Conservation (phyloP, 2,888 invertebrate species). For the Amiota minor region DNA sequence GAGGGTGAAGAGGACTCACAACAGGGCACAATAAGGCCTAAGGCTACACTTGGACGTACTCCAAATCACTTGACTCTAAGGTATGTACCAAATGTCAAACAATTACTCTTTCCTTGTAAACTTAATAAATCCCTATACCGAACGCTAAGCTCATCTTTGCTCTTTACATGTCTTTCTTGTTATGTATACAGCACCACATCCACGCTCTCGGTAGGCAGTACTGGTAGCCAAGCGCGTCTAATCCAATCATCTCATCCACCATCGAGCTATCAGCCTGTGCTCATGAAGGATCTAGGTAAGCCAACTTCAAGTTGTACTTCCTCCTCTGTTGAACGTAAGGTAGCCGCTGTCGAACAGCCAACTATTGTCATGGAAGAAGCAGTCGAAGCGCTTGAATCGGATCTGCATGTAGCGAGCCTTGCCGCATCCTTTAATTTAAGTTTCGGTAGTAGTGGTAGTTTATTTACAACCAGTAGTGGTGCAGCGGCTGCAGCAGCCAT, state of each 20-base stretch:
- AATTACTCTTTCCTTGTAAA: constrained; percentile 10
- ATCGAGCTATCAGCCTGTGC: constrained; percentile 90
- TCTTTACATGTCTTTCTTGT: constrained; percentile 22
- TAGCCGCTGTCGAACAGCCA: constrained; percentile 19
- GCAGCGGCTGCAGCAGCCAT: constrained; percentile 20
- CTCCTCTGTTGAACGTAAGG: background rate
- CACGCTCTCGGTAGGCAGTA: constrained; percentile 93
- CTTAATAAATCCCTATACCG: constrained; percentile 52
- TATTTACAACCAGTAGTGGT: constrained; percentile 58
- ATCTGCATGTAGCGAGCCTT: constrained; percentile 62
- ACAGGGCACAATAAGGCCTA: constrained; percentile 79
- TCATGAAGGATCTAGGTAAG: constrained; percentile 93
- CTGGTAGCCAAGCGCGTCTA: constrained; percentile 92
- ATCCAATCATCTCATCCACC: constrained; percentile 96
- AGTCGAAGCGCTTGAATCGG: constrained; percentile 57
- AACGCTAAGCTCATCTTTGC: constrained; percentile 43
- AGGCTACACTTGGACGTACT: constrained; percentile 85
- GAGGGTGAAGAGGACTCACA: constrained; percentile 88
- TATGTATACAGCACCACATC: constrained; percentile 85
- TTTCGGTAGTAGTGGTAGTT: constrained; percentile 69
- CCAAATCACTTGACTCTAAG: constrained; percentile 93
- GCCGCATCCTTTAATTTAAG: constrained; percentile 71
- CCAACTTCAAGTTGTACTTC: constrained; percentile 57
- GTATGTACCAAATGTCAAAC: constrained; percentile 69
- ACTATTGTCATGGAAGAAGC: constrained; percentile 25